These are phyloP conservation scores for Erannis defoliaria DNA, from an alignment of 2,888 invertebrate species.

Conservation along the genomic window DNA sequence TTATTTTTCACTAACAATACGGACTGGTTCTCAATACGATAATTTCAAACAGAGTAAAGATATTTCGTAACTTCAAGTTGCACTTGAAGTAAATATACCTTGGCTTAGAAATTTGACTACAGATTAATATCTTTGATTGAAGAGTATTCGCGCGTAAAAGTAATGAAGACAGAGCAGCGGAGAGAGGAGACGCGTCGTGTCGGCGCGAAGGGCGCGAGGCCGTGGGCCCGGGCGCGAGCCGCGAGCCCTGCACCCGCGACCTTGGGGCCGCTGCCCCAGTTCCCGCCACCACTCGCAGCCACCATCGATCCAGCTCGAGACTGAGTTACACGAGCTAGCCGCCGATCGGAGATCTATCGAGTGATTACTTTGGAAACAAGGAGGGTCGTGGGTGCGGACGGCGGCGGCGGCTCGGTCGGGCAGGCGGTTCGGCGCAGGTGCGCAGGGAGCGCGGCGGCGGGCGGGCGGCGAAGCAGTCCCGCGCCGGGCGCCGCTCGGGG, in stretches of 20 bases:
- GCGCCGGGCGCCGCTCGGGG: constrained; percentile 81
- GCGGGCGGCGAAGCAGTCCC: constrained; percentile 66
- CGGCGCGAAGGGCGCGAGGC: constrained; percentile 25
- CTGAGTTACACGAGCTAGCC: constrained; percentile 34
- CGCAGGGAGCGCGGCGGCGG: constrained; percentile 53
- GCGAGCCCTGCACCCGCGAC: constrained; percentile 42
- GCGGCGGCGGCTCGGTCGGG: constrained; percentile 17
- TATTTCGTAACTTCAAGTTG: no score
- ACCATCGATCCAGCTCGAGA: constrained; percentile 33
- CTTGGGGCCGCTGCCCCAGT: constrained; percentile 43
- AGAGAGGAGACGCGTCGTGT: constrained; percentile 19
- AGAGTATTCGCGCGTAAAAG: constrained; percentile 4
- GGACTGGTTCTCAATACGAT: no score
- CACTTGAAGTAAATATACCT: neutral
- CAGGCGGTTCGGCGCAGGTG: constrained; percentile 70
- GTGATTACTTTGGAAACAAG: constrained; percentile 50
- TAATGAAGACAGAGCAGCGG: constrained; percentile 8
- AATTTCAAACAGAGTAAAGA: no score
- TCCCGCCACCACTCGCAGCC: constrained; percentile 31
- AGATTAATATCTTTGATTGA: neutral
- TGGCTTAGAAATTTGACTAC: neutral
- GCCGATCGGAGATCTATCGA: constrained; percentile 45
- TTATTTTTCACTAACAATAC: no score
- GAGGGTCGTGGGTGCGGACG: constrained; percentile 18
- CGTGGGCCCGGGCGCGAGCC: constrained; percentile 24